Evolutionary conservation across 2,113 vertebrate genomes (phyloP).

Genomic region (Onychostruthus taczanowskii): DNA sequence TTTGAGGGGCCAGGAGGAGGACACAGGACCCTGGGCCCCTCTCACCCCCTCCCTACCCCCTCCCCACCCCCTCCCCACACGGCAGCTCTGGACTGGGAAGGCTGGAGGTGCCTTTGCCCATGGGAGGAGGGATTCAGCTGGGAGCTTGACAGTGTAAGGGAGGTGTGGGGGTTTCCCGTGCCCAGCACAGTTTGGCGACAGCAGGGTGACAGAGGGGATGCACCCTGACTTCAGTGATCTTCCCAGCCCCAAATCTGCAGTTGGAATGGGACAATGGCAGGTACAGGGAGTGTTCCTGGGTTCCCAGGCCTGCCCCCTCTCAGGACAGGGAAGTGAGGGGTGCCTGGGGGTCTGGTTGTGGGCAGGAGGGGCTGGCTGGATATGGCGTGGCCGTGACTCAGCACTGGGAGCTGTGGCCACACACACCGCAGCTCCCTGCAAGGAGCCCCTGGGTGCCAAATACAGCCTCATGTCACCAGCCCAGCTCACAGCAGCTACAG

Average conservation of each 20-base stretch:
- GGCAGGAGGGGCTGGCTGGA: neutral
- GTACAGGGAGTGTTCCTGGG: rapidly evolving
- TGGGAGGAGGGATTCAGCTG: neutral
- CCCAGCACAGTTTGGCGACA: too few relatives aligned
- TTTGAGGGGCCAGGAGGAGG: neutral
- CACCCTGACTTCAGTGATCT: neutral
- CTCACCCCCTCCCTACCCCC: neutral
- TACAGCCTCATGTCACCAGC: rapidly evolving
- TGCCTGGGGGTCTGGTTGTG: rapidly evolving
- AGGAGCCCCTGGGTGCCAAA: neutral
- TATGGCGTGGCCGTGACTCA: neutral
- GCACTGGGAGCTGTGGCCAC: neutral
- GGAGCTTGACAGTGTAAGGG: rapidly evolving
- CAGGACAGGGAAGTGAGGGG: rapidly evolving
- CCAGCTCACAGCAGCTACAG: neutral
- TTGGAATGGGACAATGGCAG: rapidly evolving
- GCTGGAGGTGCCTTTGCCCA: neutral
- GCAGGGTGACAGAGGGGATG: rapidly evolving
- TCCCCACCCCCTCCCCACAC: rapidly evolving
- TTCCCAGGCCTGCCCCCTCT: neutral
- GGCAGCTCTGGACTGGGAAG: neutral
- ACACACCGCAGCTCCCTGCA: neutral
- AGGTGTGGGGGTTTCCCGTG: rapidly evolving
- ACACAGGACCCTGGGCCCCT: rapidly evolving
- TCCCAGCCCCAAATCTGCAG: neutral